Conservation (phyloP, 2,113 vertebrate genomes). For the Glareola pratincola region DNA sequence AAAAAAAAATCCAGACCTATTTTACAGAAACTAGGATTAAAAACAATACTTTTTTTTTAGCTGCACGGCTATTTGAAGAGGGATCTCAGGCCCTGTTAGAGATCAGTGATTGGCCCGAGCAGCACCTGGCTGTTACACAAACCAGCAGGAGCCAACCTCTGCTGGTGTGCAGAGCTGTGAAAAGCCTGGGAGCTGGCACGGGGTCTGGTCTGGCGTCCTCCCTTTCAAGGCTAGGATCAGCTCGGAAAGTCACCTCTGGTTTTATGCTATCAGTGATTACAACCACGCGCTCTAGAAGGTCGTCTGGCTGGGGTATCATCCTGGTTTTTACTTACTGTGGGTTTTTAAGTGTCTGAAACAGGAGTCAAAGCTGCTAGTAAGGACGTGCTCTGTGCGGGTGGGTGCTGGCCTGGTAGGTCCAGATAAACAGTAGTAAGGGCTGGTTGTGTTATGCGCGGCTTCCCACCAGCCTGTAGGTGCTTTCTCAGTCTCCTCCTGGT, state of each 20-base stretch:
- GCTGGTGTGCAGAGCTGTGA: neutral
- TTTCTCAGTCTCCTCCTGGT: neutral
- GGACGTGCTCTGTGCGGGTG: accelerated
- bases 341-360: neutral
- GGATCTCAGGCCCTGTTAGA: neutral
- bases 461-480: neutral
- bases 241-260: neutral
- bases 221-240: neutral
- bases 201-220: neutral
- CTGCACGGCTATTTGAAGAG: neutral
- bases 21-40: neutral
- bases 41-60: neutral
- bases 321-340: neutral
- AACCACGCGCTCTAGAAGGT: neutral
- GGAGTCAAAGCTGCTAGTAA: neutral
- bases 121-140: neutral
- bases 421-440: neutral
- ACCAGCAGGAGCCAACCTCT: neutral
- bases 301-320: neutral
- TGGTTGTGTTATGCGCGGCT: neutral
- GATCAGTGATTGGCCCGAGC: neutral
- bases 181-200: neutral
- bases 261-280: neutral
- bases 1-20: neutral
- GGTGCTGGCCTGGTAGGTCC: neutral